Conservation (phyloP, 2,888 invertebrate species). For the Elmis aenea region DNA sequence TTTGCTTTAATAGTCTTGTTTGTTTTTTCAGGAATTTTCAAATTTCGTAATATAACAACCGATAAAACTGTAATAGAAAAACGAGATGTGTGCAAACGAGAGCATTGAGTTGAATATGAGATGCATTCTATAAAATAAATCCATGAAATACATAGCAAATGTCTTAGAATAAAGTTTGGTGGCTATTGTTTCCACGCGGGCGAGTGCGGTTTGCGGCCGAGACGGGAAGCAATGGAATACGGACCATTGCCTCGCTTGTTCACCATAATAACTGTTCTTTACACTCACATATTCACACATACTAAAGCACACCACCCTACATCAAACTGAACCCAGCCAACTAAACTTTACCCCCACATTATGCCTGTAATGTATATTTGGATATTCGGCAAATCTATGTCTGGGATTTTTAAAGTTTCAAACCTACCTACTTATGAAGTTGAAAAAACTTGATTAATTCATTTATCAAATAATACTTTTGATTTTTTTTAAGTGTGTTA, state of each 20-base stretch:
- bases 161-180: constrained; percentile 44
- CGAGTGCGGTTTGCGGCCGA: constrained; percentile 35
- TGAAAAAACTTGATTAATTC: no score
- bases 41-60: constrained; percentile 7
- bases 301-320: constrained; percentile 25
- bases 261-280: constrained; percentile 41
- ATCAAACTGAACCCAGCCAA: constrained; percentile 15
- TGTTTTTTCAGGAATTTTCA: no score
- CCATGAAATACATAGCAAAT: constrained; percentile 43
- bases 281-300: constrained; percentile 44
- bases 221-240: constrained; percentile 43
- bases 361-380: constrained; percentile 1
- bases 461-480: no score
- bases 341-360: constrained; percentile 4
- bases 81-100: constrained; percentile 14
- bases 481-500: no score
- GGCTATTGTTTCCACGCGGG: constrained; percentile 32
- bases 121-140: constrained; percentile 37
- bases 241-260: constrained; percentile 40
- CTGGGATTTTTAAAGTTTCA: no score
- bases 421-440: no score
- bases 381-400: no score
- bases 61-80: constrained; percentile 14
- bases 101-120: constrained; percentile 13
- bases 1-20: no score